Percentiles rank a stretch among this genome's conserved stretches.
phyloP scores from a whole-genome alignment of 1,140 invertebrate species.

The Panagrolaimus sp. region DNA sequence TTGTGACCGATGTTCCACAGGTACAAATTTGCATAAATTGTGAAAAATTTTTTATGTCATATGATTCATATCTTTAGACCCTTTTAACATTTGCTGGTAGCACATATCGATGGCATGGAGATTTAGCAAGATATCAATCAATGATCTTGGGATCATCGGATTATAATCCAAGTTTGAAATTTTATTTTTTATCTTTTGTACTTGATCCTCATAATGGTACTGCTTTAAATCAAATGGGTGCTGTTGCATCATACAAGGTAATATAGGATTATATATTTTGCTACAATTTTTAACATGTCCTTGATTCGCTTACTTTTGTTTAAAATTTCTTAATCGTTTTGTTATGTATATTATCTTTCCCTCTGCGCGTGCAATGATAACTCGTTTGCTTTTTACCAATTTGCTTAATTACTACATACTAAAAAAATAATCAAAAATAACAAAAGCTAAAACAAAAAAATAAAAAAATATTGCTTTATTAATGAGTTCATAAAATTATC shows the following conservation, averaged over 20 bases:
- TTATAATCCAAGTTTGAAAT: constrained; percentile 7
- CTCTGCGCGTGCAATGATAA: no score
- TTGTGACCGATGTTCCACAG: no score
- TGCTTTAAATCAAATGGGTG: constrained; percentile 11
- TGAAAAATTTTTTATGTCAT: no score
- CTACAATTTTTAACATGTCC: neutral
- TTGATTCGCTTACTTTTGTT: neutral
- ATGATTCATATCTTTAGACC: neutral
- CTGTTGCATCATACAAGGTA: constrained; percentile 15
- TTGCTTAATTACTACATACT: no score
- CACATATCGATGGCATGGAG: neutral
- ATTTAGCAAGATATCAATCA: constrained; percentile 9
- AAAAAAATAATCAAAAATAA: no score
- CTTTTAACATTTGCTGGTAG: neutral
- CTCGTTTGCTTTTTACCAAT: no score
- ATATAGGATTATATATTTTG: neutral
- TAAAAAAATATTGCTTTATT: neutral
- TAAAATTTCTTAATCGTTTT: neutral
- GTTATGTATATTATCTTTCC: no score
- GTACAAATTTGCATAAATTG: no score
- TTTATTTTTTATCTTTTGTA: constrained; percentile 10
- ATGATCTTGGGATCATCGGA: constrained; percentile 9
- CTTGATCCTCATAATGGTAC: constrained; percentile 15
- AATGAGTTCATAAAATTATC: neutral
- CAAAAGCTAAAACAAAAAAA: constrained; percentile 1